These are phyloP conservation scores for Alces alces DNA, from an alignment of 2,113 vertebrate species.

Conservation along the genomic window DNA sequence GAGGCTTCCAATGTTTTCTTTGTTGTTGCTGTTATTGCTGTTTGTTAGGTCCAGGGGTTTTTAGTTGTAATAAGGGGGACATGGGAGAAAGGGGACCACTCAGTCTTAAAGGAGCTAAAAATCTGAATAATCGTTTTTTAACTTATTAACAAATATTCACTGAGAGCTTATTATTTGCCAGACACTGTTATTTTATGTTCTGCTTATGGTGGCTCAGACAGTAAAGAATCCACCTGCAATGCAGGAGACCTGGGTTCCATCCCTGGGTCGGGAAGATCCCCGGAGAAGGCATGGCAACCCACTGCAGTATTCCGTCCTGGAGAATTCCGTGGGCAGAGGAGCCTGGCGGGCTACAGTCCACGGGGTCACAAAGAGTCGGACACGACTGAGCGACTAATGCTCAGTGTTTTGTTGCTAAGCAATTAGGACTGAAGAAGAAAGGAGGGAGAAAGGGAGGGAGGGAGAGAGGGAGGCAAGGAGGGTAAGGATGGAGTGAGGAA, in stretches of 20 bases:
- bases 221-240: neutral
- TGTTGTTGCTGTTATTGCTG: neutral
- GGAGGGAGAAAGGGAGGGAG: neutral
- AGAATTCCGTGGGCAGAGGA: neutral
- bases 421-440: neutral
- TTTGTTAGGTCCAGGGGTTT: neutral
- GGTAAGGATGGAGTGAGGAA: neutral
- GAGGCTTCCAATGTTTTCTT: neutral
- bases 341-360: neutral
- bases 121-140: neutral
- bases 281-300: neutral
- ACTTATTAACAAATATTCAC: neutral
- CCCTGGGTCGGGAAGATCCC: neutral
- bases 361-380: neutral
- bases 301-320: neutral
- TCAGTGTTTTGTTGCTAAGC: neutral
- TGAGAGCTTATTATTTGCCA: neutral
- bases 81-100: neutral
- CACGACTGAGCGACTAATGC: fast-evolving
- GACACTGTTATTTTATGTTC: neutral
- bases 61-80: neutral
- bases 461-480: neutral
- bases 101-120: neutral
- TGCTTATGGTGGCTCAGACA: neutral
- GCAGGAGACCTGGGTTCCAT: neutral